Conservation (phyloP, 2,888 invertebrate genomes). For the Ophion costatus region DNA sequence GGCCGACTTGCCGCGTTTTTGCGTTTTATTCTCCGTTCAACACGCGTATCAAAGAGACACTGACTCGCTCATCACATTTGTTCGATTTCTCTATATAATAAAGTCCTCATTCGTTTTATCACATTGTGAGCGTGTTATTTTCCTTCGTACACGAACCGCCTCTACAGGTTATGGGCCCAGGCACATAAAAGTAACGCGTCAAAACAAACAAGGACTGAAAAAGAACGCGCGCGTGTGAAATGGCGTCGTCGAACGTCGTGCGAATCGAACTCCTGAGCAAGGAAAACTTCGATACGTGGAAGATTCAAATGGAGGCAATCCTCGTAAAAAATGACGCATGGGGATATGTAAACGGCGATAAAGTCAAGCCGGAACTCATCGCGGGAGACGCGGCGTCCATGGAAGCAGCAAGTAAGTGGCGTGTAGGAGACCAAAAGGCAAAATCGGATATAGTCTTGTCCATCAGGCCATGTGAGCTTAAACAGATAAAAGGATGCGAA, state of each 20-base stretch:
- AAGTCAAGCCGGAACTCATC: constrained; percentile 1
- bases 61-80: not conserved
- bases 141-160: not conserved
- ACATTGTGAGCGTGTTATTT: not conserved
- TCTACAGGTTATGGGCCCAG: constrained; percentile 32
- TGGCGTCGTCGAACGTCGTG: not conserved
- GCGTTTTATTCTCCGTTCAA: not conserved
- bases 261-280: constrained; percentile 27
- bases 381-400: constrained; percentile 1
- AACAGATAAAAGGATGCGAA: constrained; percentile 40
- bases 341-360: constrained; percentile 21
- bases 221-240: not conserved
- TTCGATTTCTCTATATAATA: not conserved
- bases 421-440: constrained; percentile 11
- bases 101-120: not conserved
- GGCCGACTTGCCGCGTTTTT: not conserved
- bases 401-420: not conserved
- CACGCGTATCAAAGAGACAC: not conserved
- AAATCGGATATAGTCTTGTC: constrained; percentile 25
- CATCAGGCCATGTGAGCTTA: constrained; percentile 24
- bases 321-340: constrained; percentile 31
- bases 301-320: constrained; percentile 30
- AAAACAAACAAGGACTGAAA: not conserved
- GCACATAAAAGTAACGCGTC: not conserved
- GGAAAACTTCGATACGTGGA: constrained; percentile 37